These are phyloP conservation scores for Pentamera pediparva DNA, from an alignment of 53 echinoderm and acorn worm species.

Conservation along the genomic window DNA sequence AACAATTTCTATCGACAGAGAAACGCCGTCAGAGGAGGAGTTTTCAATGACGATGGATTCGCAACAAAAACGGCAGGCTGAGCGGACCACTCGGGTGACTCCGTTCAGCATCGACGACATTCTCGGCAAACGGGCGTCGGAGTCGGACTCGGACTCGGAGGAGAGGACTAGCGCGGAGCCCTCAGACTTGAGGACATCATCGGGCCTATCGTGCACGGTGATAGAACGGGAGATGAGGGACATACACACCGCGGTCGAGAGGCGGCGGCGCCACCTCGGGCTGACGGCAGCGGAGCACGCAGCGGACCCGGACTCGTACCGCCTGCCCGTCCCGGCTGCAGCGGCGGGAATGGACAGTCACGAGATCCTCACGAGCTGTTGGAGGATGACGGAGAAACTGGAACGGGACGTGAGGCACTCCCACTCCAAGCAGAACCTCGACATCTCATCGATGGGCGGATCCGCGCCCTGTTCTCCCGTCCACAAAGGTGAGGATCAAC, in stretches of 20 bases:
- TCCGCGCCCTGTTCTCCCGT: slow-evolving; percentile 5
- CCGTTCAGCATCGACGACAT: slow-evolving; percentile 77
- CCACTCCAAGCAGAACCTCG: neutral
- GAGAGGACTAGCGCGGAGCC: neutral
- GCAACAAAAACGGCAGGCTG: neutral
- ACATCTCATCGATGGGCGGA: neutral
- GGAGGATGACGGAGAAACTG: slow-evolving; percentile 30
- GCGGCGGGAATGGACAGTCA: slow-evolving; percentile 5
- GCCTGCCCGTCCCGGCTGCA: neutral
- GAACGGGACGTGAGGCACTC: neutral
- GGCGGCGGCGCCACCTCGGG: neutral
- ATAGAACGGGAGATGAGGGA: slow-evolving; percentile 24
- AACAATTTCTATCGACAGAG: too few relatives aligned
- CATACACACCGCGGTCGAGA: slow-evolving; percentile 9
- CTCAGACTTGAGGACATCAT: too few relatives aligned
- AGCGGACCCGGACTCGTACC: neutral
- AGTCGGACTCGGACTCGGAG: neutral
- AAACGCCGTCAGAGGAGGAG: too few relatives aligned
- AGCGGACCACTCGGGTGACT: slow-evolving; percentile 37
- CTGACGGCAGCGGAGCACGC: neutral
- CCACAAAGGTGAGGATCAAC: slow-evolving; percentile 1
- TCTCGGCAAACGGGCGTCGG: slow-evolving; percentile 52
- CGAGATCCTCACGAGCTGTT: slow-evolving; percentile 24
- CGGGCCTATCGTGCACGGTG: slow-evolving; percentile 12
- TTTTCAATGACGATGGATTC: neutral